These are phyloP conservation scores for Leucopsar rothschildi DNA, from an alignment of 2,113 vertebrate genomes.

Conservation along the genomic window DNA sequence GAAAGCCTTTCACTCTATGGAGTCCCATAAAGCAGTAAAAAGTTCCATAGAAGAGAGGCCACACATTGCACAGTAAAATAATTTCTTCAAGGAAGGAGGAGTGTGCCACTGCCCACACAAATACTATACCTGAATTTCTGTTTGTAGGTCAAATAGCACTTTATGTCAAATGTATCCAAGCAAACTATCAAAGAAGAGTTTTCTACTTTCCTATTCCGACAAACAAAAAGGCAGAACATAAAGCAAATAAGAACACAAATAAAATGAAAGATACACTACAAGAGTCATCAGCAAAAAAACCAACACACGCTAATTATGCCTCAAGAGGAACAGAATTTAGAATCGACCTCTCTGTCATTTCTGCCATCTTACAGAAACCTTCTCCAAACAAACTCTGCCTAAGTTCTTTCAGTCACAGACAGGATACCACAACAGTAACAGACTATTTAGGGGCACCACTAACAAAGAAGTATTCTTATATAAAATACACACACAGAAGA, in stretches of 20 bases:
- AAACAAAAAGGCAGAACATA: not conserved
- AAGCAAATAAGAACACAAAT: not conserved
- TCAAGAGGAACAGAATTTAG: not conserved
- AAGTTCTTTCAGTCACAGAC: not conserved
- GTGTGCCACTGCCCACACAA: not conserved
- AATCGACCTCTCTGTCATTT: not conserved
- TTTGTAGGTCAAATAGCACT: not conserved
- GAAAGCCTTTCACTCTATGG: not conserved
- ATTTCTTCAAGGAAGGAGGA: not conserved
- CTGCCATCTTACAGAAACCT: not conserved
- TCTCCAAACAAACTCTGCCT: not conserved
- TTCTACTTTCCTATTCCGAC: not conserved
- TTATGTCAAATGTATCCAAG: not conserved
- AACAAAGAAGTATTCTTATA: not conserved
- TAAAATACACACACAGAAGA: not conserved
- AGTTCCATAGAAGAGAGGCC: not conserved
- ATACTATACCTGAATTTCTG: not conserved
- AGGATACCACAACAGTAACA: not conserved
- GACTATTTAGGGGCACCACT: not conserved
- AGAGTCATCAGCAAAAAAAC: not conserved
- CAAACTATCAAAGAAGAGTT: not conserved
- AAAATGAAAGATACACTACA: not conserved
- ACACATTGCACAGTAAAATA: not conserved
- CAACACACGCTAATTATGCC: not conserved
- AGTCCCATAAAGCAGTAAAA: not conserved